Base-by-base conservation (phyloP, 2,888 invertebrate species). In the Metopia argyrocephala region DNA sequence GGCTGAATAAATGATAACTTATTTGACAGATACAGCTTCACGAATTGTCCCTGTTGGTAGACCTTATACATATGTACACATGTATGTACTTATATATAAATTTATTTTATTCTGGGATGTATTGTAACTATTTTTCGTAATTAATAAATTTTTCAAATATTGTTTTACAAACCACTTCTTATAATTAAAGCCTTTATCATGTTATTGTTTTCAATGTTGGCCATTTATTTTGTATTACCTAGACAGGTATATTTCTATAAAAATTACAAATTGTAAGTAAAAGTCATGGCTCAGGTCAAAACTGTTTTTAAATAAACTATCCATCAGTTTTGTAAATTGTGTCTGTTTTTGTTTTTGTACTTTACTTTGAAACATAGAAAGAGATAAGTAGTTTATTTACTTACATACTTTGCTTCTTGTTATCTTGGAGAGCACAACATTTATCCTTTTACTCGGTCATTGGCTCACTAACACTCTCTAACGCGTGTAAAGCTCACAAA, bases 231-330 rank as follows among this genome's bases (percentile, higher is more conserved):
- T 12, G 15, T 38, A 38, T 38, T 38, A 15, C 9, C 38, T 12
- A 15, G 38, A 4, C 15, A 38, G 15, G 4, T 12, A 15, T 15
- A 38, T 38, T n/a, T n/a, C n/a, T n/a, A n/a, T 9, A 38, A 38
- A 38, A 38, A 38, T 38, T 15, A 12, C 38, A n/a, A n/a, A n/a
- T n/a, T 38, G 38, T 3, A 38, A 61, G 21, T 23, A 27, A 59
- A 61, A 50, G 23, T 61, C 61, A 38, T 18, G 59, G 70, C 12
- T 70, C 59, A 70, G 59, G 45, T 70, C 59, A 52, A 52, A 61
- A 28, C 23, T 61, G 23, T 23, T 52, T 5, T 61, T 61, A 61
- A 45, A 62, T 71, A 71, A 71, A 71, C 52, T 62, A 27, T n/a
- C 52, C 45, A 52, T 61, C n/a, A 3, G 45, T 38, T 20, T 52